Conservation (phyloP, 1,140 invertebrate genomes). For the Eulimnadia texana region DNA sequence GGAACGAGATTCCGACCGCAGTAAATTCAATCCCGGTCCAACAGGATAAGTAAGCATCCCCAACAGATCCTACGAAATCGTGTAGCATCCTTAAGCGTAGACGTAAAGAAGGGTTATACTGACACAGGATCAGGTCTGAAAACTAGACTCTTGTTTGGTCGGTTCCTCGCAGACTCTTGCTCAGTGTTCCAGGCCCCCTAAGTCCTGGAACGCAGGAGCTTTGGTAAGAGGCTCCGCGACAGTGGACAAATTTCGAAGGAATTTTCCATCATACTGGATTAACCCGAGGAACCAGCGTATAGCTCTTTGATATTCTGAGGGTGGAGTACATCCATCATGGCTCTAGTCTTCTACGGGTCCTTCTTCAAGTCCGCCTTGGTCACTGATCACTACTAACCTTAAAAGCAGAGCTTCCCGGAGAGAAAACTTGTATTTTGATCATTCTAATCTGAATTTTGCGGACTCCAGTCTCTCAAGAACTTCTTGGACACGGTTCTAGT, state of each 20-base stretch:
- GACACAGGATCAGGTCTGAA: conserved; percentile 16
- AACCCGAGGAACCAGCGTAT: not conserved
- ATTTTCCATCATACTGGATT: not conserved
- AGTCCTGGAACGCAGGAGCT: not conserved
- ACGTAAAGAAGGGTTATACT: conserved; percentile 32
- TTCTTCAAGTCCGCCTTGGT: conserved; percentile 23
- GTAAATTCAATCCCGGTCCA: no score
- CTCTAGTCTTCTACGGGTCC: conserved; percentile 27
- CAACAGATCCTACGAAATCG: no score
- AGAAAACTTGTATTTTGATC: conserved; percentile 27
- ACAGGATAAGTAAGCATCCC: no score
- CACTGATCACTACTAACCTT: conserved; percentile 27
- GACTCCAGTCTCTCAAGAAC: conserved; percentile 20
- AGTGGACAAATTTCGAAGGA: not conserved
- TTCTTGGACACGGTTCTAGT: conserved; percentile 17
- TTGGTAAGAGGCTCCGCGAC: not conserved
- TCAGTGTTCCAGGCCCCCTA: not conserved
- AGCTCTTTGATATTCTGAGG: conserved; percentile 25
- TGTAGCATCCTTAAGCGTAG: no score
- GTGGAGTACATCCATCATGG: conserved; percentile 25
- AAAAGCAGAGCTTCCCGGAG: conserved; percentile 24
- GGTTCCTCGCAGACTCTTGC: conserved; percentile 12
- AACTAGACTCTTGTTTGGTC: conserved; percentile 12
- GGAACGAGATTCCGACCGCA: no score
- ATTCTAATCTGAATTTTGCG: conserved; percentile 24